phyloP scores from a whole-genome alignment of 2,113 vertebrate species.

The Hystrix cristata region DNA sequence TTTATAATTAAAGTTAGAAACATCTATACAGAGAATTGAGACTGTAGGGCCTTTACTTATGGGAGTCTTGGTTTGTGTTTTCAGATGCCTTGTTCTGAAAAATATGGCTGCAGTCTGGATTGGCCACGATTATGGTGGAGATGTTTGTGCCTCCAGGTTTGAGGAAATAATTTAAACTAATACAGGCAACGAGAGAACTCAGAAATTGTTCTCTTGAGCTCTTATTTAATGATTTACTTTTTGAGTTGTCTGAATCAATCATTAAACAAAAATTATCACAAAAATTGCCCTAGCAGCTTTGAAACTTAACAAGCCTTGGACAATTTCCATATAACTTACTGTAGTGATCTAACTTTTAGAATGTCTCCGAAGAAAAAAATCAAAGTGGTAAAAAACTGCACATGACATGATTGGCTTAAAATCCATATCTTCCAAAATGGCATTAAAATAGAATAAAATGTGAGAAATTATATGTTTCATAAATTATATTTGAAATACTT shows the following conservation, averaged over 20 bases:
- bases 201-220: neutral
- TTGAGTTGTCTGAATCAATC: neutral
- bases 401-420: neutral
- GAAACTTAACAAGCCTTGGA: neutral
- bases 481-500: neutral
- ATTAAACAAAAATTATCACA: neutral
- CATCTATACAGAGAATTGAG: neutral
- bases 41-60: neutral
- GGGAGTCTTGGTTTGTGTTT: neutral
- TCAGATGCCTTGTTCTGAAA: neutral
- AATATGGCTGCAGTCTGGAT: neutral
- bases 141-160: neutral
- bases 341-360: neutral
- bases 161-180: neutral
- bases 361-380: neutral
- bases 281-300: neutral
- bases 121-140: neutral
- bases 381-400: neutral
- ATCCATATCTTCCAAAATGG: neutral
- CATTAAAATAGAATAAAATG: neutral
- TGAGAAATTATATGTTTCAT: neutral
- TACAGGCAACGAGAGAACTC: neutral
- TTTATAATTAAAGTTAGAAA: constrained; percentile 7
- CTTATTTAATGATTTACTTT: neutral
- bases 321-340: neutral